These are phyloP conservation scores for Phalacrocorax brasilianus DNA, from an alignment of 2,113 vertebrate species.

Conservation along the genomic window DNA sequence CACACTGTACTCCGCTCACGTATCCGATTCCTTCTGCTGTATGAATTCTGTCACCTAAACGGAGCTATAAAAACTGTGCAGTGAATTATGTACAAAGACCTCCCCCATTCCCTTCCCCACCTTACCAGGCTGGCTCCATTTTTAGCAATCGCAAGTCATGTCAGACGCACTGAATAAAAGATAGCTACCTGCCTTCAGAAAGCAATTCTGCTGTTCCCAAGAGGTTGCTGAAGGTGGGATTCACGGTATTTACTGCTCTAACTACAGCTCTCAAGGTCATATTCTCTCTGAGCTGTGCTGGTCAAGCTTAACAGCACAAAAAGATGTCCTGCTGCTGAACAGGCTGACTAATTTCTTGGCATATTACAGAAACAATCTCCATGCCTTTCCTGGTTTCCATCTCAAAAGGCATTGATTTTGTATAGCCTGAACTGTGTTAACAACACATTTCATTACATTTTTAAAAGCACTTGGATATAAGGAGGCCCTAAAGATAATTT, in stretches of 20 bases:
- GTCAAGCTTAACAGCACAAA: neutral
- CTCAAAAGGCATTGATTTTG: neutral
- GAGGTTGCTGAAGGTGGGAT: neutral
- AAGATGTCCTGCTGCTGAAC: neutral
- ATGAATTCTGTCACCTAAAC: constrained; percentile 31
- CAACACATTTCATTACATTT: neutral
- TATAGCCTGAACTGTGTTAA: neutral
- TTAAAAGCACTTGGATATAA: neutral
- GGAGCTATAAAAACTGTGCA: constrained; percentile 10
- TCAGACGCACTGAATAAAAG: neutral
- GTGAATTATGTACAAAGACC: neutral
- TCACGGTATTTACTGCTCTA: neutral
- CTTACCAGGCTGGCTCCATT: neutral
- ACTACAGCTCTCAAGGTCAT: neutral
- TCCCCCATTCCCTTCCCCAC: constrained; percentile 4
- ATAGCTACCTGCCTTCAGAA: neutral
- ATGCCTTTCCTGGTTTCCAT: neutral
- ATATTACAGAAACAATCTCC: neutral
- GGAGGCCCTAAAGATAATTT: neutral
- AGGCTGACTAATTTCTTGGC: neutral
- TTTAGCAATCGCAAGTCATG: constrained; percentile 26
- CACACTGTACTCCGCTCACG: neutral
- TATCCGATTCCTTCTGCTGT: constrained; percentile 11
- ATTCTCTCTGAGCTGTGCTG: neutral
- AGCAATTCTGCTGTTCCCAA: neutral